Evolutionary conservation across 1,140 invertebrate genomes (phyloP).

Genomic region (Globodera ellingtonae): DNA sequence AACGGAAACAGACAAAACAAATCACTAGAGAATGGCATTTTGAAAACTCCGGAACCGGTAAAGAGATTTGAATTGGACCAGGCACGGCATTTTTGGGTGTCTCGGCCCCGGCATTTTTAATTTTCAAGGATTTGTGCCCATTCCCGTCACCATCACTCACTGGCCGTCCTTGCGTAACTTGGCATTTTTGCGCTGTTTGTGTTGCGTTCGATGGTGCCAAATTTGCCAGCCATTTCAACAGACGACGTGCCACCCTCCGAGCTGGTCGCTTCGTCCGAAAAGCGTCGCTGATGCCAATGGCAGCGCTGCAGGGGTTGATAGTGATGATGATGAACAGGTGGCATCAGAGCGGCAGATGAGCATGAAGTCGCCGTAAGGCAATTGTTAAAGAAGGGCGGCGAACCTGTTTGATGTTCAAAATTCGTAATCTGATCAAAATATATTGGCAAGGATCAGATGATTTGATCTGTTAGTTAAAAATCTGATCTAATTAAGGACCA

Average conservation of each 20-base stretch:
- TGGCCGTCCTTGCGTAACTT: slow-evolving; percentile 30
- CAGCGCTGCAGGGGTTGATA: not conserved
- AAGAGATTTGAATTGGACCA: too few species aligned
- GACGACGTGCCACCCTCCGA: not conserved
- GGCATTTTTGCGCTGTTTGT: slow-evolving; percentile 1
- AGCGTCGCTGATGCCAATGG: slow-evolving; percentile 5
- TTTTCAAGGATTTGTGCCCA: slow-evolving; percentile 3
- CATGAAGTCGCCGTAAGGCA: not conserved
- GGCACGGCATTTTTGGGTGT: too few species aligned
- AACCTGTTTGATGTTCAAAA: not conserved
- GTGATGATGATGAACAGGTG: not conserved
- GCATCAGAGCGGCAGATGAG: not conserved
- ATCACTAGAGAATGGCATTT: too few species aligned
- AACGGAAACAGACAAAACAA: too few species aligned
- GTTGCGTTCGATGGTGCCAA: not conserved
- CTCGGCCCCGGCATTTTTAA: too few species aligned
- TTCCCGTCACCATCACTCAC: slow-evolving; percentile 16
- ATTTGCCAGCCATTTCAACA: not conserved
- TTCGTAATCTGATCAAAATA: too few species aligned
- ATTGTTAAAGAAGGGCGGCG: not conserved
- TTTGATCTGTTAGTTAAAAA: too few species aligned
- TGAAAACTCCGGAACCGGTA: too few species aligned
- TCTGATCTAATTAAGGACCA: too few species aligned
- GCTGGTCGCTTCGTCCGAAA: not conserved
- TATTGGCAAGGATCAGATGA: too few species aligned